These are phyloP conservation scores for Saguinus midas DNA, from an alignment of 2,113 vertebrate species.

Conservation along the genomic window DNA sequence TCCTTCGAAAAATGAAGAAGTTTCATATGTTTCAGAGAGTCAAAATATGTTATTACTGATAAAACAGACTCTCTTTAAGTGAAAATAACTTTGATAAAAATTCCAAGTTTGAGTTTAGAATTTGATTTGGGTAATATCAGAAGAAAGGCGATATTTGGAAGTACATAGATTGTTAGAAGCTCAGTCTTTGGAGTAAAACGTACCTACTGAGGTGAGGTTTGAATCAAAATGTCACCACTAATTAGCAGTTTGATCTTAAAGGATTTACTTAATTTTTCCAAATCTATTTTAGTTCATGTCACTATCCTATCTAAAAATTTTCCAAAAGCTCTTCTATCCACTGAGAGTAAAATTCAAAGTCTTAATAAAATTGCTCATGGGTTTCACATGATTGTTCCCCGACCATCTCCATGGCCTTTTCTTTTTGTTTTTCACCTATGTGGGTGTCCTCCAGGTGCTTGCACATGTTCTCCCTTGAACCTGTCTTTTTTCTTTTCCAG, in stretches of 20 bases:
- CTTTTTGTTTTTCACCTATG: not conserved
- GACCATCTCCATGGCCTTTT: not conserved
- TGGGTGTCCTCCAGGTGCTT: not conserved
- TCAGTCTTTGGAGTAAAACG: not conserved
- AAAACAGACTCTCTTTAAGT: not conserved
- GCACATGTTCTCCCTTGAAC: not conserved
- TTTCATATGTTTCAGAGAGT: constrained; percentile 46
- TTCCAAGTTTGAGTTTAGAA: not conserved
- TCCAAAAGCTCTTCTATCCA: not conserved
- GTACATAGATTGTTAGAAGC: not conserved
- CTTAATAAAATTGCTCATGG: not conserved
- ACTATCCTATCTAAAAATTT: not conserved
- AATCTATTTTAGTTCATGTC: not conserved
- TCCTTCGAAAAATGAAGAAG: too few species aligned
- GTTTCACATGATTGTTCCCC: not conserved
- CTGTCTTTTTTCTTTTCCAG: not conserved
- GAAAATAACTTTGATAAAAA: not conserved
- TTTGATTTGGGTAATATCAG: not conserved
- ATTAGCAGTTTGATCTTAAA: not conserved
- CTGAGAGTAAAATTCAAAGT: not conserved
- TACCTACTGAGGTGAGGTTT: not conserved
- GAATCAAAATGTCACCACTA: not conserved
- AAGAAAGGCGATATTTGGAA: not conserved
- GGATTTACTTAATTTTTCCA: not conserved
- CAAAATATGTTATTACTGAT: not conserved